Evolutionary conservation across 2,113 vertebrate species (phyloP).

Genomic region (Nycticryphes semicollaris): DNA sequence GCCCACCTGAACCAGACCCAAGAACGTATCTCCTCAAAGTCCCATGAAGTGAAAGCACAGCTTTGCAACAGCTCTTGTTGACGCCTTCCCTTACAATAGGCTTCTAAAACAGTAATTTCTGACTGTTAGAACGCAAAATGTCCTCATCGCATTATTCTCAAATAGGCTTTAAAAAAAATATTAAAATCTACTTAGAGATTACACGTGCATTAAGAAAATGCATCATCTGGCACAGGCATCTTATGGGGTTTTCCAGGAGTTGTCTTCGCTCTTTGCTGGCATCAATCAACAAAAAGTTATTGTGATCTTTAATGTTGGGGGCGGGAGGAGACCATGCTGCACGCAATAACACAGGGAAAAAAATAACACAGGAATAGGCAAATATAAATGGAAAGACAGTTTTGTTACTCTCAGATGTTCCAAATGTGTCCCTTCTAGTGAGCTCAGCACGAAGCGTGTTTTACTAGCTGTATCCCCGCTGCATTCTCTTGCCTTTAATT

Average conservation of each 20-base stretch:
- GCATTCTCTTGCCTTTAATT: neutral
- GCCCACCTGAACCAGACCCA: constrained; percentile 14
- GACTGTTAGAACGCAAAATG: neutral
- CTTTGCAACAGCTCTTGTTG: constrained; percentile 9
- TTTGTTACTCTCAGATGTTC: neutral
- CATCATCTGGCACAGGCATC: neutral
- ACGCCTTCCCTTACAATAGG: neutral
- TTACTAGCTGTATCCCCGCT: neutral
- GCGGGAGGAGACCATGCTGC: neutral
- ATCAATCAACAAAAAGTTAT: neutral
- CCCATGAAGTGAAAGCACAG: neutral
- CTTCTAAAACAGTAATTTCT: neutral
- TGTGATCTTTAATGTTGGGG: neutral
- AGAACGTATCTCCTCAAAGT: neutral
- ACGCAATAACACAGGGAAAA: neutral
- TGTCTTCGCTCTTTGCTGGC: neutral
- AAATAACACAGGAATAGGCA: neutral
- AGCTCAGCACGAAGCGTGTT: neutral
- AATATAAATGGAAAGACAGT: neutral
- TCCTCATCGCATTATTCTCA: neutral
- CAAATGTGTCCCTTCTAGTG: neutral
- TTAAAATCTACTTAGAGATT: neutral
- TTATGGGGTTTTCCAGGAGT: neutral
- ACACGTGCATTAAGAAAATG: neutral
- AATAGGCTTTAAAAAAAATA: neutral